phyloP scores from a whole-genome alignment of 2,113 vertebrate species.

The Sus scrofa region DNA sequence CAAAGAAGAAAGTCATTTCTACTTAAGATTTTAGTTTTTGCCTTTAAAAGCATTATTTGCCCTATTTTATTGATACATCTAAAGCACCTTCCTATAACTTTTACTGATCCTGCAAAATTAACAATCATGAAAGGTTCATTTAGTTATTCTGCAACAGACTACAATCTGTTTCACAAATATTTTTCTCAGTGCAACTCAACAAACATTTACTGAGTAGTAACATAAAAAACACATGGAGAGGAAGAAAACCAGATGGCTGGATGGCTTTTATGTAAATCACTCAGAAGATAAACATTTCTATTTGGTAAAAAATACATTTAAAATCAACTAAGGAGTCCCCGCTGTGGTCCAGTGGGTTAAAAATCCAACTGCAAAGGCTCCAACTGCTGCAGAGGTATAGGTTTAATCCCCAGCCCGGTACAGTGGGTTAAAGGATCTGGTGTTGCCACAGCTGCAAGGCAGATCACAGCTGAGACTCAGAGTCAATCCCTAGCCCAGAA shows the following conservation, averaged over 20 bases:
- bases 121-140: conserved; percentile 31
- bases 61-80: not conserved
- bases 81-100: not conserved
- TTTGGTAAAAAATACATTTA: not conserved
- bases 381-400: no score
- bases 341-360: no score
- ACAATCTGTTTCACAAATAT: conserved; percentile 28
- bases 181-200: conserved; percentile 50
- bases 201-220: conserved; percentile 38
- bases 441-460: no score
- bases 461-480: no score
- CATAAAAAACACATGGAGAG: not conserved
- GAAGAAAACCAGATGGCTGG: conserved; percentile 2
- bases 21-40: not conserved
- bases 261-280: not conserved
- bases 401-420: no score
- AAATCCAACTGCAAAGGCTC: no score
- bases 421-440: no score
- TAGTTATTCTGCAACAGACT: not conserved
- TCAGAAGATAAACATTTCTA: conserved; percentile 1
- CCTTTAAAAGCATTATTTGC: conserved; percentile 5
- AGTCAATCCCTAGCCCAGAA: no score
- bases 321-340: not conserved
- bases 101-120: not conserved
- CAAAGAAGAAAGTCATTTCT: not conserved